These are phyloP conservation scores for Hyles vespertilio DNA, from an alignment of 1,140 invertebrate genomes.

Conservation along the genomic window DNA sequence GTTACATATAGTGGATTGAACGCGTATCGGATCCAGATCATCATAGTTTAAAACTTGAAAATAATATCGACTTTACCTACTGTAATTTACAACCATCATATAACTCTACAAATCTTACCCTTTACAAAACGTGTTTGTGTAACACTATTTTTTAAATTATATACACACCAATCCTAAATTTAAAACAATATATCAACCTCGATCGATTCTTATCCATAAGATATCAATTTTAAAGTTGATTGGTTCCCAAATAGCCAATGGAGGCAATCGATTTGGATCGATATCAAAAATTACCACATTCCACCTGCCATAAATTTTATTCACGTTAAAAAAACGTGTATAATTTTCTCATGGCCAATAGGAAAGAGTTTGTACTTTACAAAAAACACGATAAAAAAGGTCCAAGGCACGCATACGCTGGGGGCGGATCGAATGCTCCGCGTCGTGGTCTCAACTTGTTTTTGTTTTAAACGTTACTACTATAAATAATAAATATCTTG, in stretches of 20 bases:
- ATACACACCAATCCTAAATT: no score
- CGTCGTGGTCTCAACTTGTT: slow-evolving; percentile 37
- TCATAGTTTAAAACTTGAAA: no score
- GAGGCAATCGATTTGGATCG: slow-evolving; percentile 41
- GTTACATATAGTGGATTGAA: no score
- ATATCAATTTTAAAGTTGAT: slow-evolving; percentile 13
- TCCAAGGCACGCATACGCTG: slow-evolving; percentile 34
- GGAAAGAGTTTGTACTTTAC: slow-evolving; percentile 59
- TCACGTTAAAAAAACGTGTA: slow-evolving; percentile 41
- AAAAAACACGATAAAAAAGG: slow-evolving; percentile 51
- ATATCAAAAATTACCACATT: slow-evolving; percentile 35
- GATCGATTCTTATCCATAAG: no score
- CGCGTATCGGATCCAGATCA: no score
- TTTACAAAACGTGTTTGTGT: no score
- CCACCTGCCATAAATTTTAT: slow-evolving; percentile 70
- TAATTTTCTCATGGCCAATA: slow-evolving; percentile 63
- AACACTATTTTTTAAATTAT: no score
- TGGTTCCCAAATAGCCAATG: slow-evolving; percentile 46
- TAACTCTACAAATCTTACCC: no score
- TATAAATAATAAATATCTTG: slow-evolving; percentile 8
- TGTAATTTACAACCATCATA: no score
- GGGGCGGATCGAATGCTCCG: slow-evolving; percentile 46
- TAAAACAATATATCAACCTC: no score
- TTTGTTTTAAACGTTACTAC: slow-evolving; percentile 24
- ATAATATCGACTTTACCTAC: no score